A percentile compares a stretch with the other conserved stretches of the same genome.
phyloP scores from a whole-genome alignment of 1,140 invertebrate species.

The Drosophila prosaltans region DNA sequence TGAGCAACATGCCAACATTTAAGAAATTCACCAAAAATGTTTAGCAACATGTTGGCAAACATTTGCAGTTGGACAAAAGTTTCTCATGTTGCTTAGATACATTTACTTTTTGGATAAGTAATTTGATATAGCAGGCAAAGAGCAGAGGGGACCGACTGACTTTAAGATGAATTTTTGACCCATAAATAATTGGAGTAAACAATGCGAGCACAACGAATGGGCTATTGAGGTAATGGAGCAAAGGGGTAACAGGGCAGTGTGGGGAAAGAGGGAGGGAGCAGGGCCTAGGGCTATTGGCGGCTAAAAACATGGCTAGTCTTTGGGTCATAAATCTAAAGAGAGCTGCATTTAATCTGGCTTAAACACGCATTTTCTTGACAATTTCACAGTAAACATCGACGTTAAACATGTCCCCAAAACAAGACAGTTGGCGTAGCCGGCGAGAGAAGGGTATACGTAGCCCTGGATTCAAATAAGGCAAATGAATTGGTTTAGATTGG shows the following conservation, averaged over 20 bases:
- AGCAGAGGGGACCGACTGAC: no score
- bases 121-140: conserved; percentile 40
- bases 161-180: conserved; percentile 57
- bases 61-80: conserved; percentile 17
- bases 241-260: conserved; percentile 5
- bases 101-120: conserved; percentile 17
- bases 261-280: background rate
- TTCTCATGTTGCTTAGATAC: background rate
- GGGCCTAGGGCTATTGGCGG: background rate
- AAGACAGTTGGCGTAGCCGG: no score
- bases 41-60: conserved; percentile 44
- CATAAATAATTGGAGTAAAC: conserved; percentile 77
- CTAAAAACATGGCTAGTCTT: conserved; percentile 27
- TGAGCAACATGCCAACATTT: background rate
- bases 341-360: conserved; percentile 77
- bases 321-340: conserved; percentile 61
- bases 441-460: no score
- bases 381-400: conserved; percentile 73
- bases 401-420: conserved; percentile 51
- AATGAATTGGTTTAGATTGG: conserved; percentile 35
- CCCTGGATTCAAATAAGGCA: conserved; percentile 8
- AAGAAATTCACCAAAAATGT: conserved; percentile 29
- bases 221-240: background rate
- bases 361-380: conserved; percentile 80
- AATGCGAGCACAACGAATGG: conserved; percentile 58